Conservation (phyloP, 2,113 vertebrate genomes). For the Brienomyrus longianalis region DNA sequence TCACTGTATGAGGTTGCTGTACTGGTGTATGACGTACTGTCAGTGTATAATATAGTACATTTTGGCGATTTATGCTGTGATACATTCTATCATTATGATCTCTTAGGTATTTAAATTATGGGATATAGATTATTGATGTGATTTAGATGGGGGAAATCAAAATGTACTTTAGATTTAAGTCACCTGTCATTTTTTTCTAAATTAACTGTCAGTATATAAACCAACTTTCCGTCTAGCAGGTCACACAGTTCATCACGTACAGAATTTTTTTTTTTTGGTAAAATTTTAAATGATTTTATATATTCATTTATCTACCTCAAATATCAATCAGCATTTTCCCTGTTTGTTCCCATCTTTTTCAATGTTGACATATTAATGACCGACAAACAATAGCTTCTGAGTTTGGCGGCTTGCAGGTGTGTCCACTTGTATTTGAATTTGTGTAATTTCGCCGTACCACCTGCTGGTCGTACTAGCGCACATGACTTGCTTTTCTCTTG, state of each 20-base stretch:
- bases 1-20: background rate
- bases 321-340: background rate
- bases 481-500: background rate
- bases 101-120: background rate
- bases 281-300: background rate
- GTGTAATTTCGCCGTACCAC: background rate
- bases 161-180: background rate
- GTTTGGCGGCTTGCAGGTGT: background rate
- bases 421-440: background rate
- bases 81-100: too few relatives aligned
- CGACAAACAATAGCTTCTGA: background rate
- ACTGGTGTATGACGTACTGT: background rate
- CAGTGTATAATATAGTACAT: background rate
- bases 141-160: background rate
- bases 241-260: background rate
- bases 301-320: background rate
- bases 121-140: background rate
- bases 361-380: background rate
- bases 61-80: background rate
- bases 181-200: background rate
- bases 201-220: background rate
- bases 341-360: background rate
- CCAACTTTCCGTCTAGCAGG: background rate
- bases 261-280: background rate
- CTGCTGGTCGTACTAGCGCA: background rate